Evolutionary conservation across 1,140 invertebrate genomes (phyloP), one percentile per base, ranked within the genome.

Genomic region (Formica exsecta): DNA sequence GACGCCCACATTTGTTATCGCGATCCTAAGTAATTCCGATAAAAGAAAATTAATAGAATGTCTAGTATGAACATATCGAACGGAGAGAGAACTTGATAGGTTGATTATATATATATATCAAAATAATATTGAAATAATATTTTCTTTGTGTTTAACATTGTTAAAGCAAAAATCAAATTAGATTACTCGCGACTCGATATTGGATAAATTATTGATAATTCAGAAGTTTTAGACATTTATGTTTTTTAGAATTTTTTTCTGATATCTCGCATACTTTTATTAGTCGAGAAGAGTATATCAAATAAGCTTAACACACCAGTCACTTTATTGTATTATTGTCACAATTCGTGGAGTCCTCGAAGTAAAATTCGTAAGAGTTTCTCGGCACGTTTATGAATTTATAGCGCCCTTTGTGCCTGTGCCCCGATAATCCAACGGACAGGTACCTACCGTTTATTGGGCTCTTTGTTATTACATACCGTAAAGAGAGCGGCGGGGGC

Each of bases 361-460:
- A 29, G 7, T 54, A 48, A 25, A 11, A 68, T 75, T 73, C 71
- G 86, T 81, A 89, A 83, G 74, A 90, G 62, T 75, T 89, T 73
- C 86, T 91, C 90, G 89, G 93, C 92, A 93, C 90, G 90, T 93
- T 93, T 93, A 93, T 93, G 92, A 93, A 93, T 93, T 93, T 93
- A 93, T 92, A 91, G 91, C 87, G 59, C 89, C 88, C 90, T 92
- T 92, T 93, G 91, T 92, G 87, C 85, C 87, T 84, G 85, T 83
- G 75, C 19, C 11, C 87, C 83, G 90, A 76, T 93, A 93, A 93
- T 91, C 91, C 90, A 91, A 91, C 91, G 92, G 90, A 83, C 89
- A 73, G 91, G 87, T 92, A 90, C 90, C 92, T 92, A 93, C 91
- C 91, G 86, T 94, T 94, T 94, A 94, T 94, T 93, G 92, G 89